phyloP scores from a whole-genome alignment of 1,140 invertebrate species.

The Micrasema longulum region DNA sequence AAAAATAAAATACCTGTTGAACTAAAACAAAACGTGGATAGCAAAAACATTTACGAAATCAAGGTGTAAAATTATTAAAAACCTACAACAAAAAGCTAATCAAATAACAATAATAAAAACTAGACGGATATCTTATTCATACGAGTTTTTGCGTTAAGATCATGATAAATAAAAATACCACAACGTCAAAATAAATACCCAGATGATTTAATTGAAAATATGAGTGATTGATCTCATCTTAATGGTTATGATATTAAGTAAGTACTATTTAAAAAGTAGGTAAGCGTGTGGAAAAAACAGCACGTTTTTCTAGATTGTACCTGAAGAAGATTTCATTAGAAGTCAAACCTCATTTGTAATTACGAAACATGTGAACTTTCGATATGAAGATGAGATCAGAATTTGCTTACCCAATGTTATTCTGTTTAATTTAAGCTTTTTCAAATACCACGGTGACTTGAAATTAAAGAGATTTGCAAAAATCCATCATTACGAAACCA shows the following conservation, averaged over 20 bases:
- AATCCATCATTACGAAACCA: neutral
- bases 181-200: neutral
- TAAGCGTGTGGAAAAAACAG: neutral
- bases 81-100: no score
- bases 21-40: no score
- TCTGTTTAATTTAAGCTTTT: neutral
- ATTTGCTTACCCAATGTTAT: neutral
- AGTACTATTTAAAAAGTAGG: neutral
- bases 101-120: no score
- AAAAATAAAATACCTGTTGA: no score
- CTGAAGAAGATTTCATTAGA: conserved; percentile 17
- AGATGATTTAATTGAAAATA: neutral
- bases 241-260: neutral
- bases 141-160: neutral
- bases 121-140: no score
- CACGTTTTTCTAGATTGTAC: neutral
- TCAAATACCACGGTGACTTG: neutral
- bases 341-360: conserved; percentile 13
- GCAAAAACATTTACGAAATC: no score
- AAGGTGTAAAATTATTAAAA: no score
- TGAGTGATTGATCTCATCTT: neutral
- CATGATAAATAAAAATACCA: neutral
- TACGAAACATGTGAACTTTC: conserved; percentile 3
- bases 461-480: neutral
- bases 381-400: conserved; percentile 6